Percentiles rank a stretch among this genome's conserved stretches.
Evolutionary conservation across 2,797 vertebrate genomes (phyloP).

Genomic region (Lepilemur ruficaudatus): DNA sequence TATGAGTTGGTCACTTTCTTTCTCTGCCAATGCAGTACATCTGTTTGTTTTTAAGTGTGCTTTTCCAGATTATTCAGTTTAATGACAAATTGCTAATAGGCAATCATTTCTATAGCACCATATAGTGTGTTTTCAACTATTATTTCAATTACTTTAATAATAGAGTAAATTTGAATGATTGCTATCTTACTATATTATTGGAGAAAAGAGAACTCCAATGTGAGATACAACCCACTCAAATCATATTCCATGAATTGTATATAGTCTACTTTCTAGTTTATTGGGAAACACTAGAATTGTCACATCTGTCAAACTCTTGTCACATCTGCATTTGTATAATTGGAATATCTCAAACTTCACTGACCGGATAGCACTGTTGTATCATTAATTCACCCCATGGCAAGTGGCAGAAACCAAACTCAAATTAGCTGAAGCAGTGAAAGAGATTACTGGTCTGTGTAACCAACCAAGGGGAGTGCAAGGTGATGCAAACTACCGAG

Average conservation of each 20-base stretch:
- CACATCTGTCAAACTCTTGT: background rate
- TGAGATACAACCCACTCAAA: background rate
- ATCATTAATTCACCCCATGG: background rate
- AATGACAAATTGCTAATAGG: background rate
- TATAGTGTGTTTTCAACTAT: background rate
- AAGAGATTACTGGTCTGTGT: background rate
- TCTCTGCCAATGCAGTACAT: background rate
- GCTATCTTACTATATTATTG: background rate
- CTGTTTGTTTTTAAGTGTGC: constrained; percentile 8
- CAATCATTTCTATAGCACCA: background rate
- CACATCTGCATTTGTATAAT: background rate
- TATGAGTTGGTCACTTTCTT: background rate
- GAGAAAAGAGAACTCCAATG: background rate
- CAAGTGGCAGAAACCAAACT: background rate
- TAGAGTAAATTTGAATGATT: background rate
- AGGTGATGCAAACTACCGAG: background rate
- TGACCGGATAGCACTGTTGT: background rate
- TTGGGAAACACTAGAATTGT: constrained; percentile 19
- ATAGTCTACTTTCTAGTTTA: background rate
- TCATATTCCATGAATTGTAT: background rate
- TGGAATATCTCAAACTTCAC: background rate
- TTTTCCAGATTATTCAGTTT: background rate
- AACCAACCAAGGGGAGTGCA: background rate
- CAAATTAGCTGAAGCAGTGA: background rate
- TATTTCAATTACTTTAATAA: background rate